These are phyloP conservation scores for Hydractinia symbiolongicarpus DNA, from an alignment of 30 jellyfish, hydroid and myxozoan species.

Conservation along the genomic window DNA sequence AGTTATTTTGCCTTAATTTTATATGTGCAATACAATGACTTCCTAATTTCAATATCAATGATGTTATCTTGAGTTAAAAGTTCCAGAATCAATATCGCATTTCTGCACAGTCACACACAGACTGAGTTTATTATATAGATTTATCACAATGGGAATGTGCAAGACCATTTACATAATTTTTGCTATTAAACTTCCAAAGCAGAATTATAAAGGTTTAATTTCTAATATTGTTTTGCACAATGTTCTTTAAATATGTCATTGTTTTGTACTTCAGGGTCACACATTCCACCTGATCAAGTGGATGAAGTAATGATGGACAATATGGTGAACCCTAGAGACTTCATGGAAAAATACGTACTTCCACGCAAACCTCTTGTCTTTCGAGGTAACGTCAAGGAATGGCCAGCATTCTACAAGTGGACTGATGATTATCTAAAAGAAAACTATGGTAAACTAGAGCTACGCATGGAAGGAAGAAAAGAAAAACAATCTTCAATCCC, in stretches of 20 bases:
- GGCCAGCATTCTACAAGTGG: constrained; percentile 59
- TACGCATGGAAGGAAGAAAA: constrained; percentile 62
- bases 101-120: too few relatives aligned
- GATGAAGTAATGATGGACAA: background rate
- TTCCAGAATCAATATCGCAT: too few relatives aligned
- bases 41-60: too few relatives aligned
- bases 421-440: constrained; percentile 59
- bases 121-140: too few relatives aligned
- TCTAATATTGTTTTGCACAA: too few relatives aligned
- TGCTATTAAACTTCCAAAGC: too few relatives aligned
- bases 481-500: constrained; percentile 61
- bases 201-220: too few relatives aligned
- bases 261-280: constrained; percentile 2
- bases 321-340: constrained; percentile 45
- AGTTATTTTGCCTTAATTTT: too few relatives aligned
- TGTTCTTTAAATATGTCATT: background rate
- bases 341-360: constrained; percentile 59
- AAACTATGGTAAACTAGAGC: constrained; percentile 51
- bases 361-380: constrained; percentile 70
- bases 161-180: too few relatives aligned
- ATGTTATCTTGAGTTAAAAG: too few relatives aligned
- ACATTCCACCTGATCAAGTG: constrained; percentile 13
- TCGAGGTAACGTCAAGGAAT: constrained; percentile 56
- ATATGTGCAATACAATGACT: too few relatives aligned
- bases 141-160: too few relatives aligned